phyloP scores from a whole-genome alignment of 2,888 invertebrate genomes.

The Isotomurus palustris region DNA sequence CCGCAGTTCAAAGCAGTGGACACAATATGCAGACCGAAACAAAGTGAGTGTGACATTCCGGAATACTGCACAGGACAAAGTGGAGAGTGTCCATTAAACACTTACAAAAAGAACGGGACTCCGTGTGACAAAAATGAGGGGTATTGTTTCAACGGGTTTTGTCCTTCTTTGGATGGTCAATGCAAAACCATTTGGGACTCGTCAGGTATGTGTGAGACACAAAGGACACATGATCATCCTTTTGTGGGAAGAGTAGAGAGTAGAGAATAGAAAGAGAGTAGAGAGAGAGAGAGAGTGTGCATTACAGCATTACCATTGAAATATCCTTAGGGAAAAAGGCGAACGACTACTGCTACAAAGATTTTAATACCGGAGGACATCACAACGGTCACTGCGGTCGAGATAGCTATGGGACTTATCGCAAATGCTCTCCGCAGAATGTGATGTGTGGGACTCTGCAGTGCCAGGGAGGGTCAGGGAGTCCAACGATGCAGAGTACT shows the following conservation, averaged over 20 bases:
- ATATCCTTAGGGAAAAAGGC: constrained; percentile 37
- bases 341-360: constrained; percentile 33
- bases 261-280: too few species aligned
- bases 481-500: constrained; percentile 72
- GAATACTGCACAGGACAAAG: constrained; percentile 86
- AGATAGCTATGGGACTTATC: constrained; percentile 64
- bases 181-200: constrained; percentile 93
- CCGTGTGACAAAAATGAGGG: constrained; percentile 68
- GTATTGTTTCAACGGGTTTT: constrained; percentile 86
- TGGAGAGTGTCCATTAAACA: constrained; percentile 85
- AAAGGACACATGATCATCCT: too few species aligned
- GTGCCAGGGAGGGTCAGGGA: constrained; percentile 80
- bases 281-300: too few species aligned
- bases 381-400: constrained; percentile 94
- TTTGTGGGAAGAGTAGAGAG: too few species aligned
- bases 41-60: constrained; percentile 92
- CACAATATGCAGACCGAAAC: constrained; percentile 75
- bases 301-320: too few species aligned
- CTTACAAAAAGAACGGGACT: constrained; percentile 88
- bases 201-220: constrained; percentile 51
- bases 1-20: constrained; percentile 69
- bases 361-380: constrained; percentile 92
- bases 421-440: constrained; percentile 83
- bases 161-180: constrained; percentile 80
- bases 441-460: constrained; percentile 91